Evolutionary conservation across 2,113 vertebrate species (phyloP).

Genomic region (Kobus ellipsiprymnus): DNA sequence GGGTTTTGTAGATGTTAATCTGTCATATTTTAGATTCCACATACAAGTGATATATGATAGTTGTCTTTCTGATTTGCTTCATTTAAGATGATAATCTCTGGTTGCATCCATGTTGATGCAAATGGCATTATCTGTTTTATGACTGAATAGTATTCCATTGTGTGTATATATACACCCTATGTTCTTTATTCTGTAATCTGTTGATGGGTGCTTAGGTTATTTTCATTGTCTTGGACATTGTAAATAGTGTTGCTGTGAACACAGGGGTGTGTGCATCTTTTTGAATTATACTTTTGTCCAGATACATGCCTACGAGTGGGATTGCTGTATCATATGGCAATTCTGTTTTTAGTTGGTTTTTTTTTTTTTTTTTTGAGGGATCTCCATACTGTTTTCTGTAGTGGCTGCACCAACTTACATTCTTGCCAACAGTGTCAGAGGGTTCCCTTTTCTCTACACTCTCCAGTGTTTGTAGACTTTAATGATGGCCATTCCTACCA

Average conservation of each 20-base stretch:
- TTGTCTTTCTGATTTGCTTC: not conserved
- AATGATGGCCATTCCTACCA: not conserved
- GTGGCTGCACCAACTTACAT: not conserved
- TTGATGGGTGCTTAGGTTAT: not conserved
- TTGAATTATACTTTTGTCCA: not conserved
- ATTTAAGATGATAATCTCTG: not conserved
- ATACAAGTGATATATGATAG: not conserved
- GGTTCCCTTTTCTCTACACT: not conserved
- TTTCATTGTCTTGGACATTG: not conserved
- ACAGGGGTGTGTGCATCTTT: not conserved
- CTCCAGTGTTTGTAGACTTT: not conserved
- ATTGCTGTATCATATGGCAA: not conserved
- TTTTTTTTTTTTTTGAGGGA: not conserved
- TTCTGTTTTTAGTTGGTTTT: not conserved
- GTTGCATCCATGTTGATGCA: not conserved
- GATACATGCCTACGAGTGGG: not conserved
- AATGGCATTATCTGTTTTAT: not conserved
- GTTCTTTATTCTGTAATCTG: not conserved
- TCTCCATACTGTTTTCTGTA: not conserved
- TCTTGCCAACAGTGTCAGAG: not conserved
- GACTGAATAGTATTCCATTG: not conserved
- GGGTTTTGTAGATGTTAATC: not conserved
- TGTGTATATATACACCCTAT: not conserved
- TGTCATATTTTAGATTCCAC: not conserved
- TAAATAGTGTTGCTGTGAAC: not conserved